Evolutionary conservation across 2,888 invertebrate genomes (phyloP).

Genomic region (Heliconius ethilla): DNA sequence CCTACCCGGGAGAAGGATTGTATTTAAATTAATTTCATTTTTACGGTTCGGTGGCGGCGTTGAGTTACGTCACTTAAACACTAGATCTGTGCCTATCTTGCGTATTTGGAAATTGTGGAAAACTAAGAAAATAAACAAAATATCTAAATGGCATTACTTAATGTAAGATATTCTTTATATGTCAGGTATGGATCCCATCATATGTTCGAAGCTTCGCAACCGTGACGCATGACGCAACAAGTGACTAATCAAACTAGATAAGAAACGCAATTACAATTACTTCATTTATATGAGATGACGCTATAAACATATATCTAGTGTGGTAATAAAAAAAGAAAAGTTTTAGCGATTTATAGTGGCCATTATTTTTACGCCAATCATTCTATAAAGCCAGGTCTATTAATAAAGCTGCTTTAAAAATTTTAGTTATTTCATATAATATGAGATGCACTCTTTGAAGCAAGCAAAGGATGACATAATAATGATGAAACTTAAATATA

Average conservation of each 20-base stretch:
- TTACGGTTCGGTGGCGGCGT: too few relatives aligned
- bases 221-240: constrained; percentile 72
- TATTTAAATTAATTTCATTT: neutral
- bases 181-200: constrained; percentile 30
- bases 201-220: constrained; percentile 35
- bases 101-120: neutral
- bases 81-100: too few relatives aligned
- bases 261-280: constrained; percentile 74
- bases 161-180: neutral
- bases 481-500: neutral
- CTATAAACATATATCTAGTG: constrained; percentile 40
- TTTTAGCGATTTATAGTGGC: constrained; percentile 6
- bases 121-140: neutral
- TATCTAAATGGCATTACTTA: neutral
- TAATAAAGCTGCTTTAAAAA: neutral
- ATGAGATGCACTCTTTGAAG: neutral
- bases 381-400: neutral
- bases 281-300: constrained; percentile 60
- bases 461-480: neutral
- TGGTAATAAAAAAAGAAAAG: constrained; percentile 29
- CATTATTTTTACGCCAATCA: constrained; percentile 12
- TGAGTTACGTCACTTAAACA: too few relatives aligned
- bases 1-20: neutral
- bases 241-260: constrained; percentile 78
- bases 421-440: neutral